These are phyloP conservation scores for Chiridota heheva DNA, from an alignment of 35 echinoderm and acorn worm genomes.

Conservation along the genomic window DNA sequence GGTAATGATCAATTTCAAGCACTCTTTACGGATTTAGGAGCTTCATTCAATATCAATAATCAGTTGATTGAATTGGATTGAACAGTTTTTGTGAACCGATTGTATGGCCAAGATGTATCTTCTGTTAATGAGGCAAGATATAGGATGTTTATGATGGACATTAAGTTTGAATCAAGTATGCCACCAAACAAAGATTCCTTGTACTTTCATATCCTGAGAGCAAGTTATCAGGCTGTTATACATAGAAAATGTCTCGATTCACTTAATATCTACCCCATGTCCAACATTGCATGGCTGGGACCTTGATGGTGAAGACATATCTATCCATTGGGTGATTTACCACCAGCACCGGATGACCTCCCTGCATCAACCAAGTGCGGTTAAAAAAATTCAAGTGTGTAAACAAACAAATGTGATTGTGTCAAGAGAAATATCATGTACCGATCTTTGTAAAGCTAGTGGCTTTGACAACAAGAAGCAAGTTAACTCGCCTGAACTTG, in stretches of 20 bases:
- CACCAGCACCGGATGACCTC: constrained; percentile 36
- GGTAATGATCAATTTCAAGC: not conserved
- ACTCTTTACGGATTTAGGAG: constrained; percentile 15
- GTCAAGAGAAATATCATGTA: constrained; percentile 45
- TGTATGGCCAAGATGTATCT: constrained; percentile 16
- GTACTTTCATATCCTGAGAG: constrained; percentile 7
- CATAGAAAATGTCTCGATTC: constrained; percentile 28
- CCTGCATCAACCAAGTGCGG: not conserved
- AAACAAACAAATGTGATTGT: constrained; percentile 49
- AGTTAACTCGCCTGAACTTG: too few species aligned
- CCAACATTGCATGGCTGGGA: constrained; percentile 35
- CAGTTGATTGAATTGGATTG: not conserved
- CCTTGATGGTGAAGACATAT: constrained; percentile 14
- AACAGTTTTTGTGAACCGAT: constrained; percentile 11
- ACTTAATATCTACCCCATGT: constrained; percentile 5
- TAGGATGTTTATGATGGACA: constrained; percentile 41
- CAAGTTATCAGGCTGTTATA: constrained; percentile 57
- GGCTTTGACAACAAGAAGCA: constrained; percentile 40
- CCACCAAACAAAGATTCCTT: constrained; percentile 53
- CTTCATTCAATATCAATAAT: not conserved
- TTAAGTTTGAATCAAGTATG: constrained; percentile 36
- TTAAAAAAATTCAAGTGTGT: constrained; percentile 14
- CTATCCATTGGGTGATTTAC: constrained; percentile 47
- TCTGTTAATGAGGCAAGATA: constrained; percentile 22
- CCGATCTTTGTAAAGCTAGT: constrained; percentile 41